Percentiles rank a stretch among this genome's conserved stretches.
These are phyloP conservation scores for Dichetophora obliterata DNA, from an alignment of 2,888 invertebrate genomes.

Conservation along the genomic window DNA sequence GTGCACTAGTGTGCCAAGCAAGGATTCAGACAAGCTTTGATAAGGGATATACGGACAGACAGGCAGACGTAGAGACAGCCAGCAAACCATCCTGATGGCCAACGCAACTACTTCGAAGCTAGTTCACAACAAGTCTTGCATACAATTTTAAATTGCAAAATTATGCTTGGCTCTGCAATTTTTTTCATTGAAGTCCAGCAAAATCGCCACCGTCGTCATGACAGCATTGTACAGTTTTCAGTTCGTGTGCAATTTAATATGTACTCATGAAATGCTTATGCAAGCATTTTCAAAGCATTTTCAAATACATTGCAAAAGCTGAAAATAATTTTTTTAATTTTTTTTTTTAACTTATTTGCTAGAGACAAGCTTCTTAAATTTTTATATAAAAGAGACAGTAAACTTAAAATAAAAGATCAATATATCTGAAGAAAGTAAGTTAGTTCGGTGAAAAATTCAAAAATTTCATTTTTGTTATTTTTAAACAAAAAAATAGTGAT, in stretches of 20 bases:
- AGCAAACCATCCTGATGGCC: not conserved
- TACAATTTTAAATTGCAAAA: conserved; percentile 14
- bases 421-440: no score
- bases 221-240: conserved; percentile 2
- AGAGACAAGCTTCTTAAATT: no score
- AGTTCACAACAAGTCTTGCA: not conserved
- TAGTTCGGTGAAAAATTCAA: no score
- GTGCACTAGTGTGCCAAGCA: not conserved
- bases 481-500: no score
- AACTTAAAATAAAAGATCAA: no score
- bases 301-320: no score
- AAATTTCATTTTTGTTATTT: no score
- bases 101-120: not conserved
- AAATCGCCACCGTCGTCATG: not conserved
- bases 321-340: no score
- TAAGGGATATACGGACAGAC: not conserved
- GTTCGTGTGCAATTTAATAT: not conserved
- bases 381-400: no score
- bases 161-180: conserved; percentile 13
- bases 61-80: not conserved
- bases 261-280: no score
- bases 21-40: not conserved
- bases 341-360: no score
- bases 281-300: no score
- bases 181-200: not conserved